phyloP scores from a whole-genome alignment of 2,113 vertebrate genomes.

The Xenotilapia flavipinnis region DNA sequence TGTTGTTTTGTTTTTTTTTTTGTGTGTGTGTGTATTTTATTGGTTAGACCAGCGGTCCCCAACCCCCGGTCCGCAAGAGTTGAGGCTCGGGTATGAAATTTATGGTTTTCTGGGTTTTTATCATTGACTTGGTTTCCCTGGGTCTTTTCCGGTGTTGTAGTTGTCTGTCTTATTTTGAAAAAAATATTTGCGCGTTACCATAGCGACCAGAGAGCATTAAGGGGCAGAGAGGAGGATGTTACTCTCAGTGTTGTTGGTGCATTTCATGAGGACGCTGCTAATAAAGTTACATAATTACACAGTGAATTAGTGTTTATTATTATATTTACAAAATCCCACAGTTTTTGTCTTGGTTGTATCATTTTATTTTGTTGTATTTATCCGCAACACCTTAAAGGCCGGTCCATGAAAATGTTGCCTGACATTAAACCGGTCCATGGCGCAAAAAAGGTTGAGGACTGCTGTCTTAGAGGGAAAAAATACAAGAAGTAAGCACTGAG shows the following conservation, averaged over 20 bases:
- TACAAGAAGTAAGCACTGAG: not conserved
- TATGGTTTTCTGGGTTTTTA: not conserved
- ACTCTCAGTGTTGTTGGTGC: not conserved
- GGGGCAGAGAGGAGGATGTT: not conserved
- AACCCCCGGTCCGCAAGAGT: not conserved
- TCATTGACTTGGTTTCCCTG: not conserved
- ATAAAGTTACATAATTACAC: not conserved
- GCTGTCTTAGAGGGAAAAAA: not conserved
- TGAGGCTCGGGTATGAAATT: not conserved
- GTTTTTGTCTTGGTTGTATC: not conserved
- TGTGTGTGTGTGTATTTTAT: not conserved
- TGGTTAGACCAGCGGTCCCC: not conserved
- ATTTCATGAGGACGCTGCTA: not conserved
- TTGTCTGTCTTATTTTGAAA: not conserved
- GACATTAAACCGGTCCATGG: not conserved
- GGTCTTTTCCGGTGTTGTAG: not conserved
- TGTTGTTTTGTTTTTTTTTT: rapidly evolving
- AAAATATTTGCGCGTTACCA: not conserved
- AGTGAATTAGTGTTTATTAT: not conserved
- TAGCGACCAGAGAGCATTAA: not conserved
- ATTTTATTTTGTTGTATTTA: not conserved
- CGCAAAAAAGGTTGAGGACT: not conserved
- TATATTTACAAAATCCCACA: not conserved
- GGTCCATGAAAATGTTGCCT: not conserved
- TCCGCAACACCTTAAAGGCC: not conserved